Base-by-base conservation (phyloP, 64 coral and sea anemone species). In the Catalaphyllia jardinei region DNA sequence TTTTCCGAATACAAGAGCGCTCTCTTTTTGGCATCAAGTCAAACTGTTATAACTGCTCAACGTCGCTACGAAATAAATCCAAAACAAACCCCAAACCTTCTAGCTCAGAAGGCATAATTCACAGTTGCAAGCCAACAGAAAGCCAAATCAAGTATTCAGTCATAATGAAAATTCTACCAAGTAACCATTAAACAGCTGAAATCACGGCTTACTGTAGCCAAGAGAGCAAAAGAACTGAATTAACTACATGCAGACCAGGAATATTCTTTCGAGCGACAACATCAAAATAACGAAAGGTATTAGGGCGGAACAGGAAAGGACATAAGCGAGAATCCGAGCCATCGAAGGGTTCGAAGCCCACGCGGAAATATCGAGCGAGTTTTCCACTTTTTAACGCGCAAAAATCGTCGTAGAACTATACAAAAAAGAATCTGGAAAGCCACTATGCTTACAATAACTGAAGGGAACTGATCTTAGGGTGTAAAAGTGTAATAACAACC, bases 261-360 rank as follows among this genome's bases (percentile, higher is more conserved):
- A 29, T 49, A 49, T 71, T 71, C 25, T 10, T 64, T 38, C 19
- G 22, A 51, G 13, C 22, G 20, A 52, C 19, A 27, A 79, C 76
- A 52, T 24, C 22, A 24, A 15, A 12, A 50, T 71, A 19, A 85
- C 38, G 38, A 22, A 17, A 51, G 52, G 81, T 39, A 18, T 71
- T 71, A 24, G 63, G 81, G 35, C 24, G 81, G 67, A 39, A 85
- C 62, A 71, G 81, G 62, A 71, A 85, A 85, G 64, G 81, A 71
- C 31, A 46, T 63, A 69, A 65, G 7, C 4, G 42, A 64, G 62
- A 71, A 25, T 51, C 38, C 8, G 30, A 85, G 24, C 31, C 22
- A 7, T n/a, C 8, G 46, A 39, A 60, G 13, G 63, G 0, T 10
- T 64, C 38, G 60, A 71, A 20, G 33, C 30, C 12, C 63, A 71